These are phyloP conservation scores for Eumerus sabulonum DNA, from an alignment of 2,888 invertebrate species.

Conservation along the genomic window DNA sequence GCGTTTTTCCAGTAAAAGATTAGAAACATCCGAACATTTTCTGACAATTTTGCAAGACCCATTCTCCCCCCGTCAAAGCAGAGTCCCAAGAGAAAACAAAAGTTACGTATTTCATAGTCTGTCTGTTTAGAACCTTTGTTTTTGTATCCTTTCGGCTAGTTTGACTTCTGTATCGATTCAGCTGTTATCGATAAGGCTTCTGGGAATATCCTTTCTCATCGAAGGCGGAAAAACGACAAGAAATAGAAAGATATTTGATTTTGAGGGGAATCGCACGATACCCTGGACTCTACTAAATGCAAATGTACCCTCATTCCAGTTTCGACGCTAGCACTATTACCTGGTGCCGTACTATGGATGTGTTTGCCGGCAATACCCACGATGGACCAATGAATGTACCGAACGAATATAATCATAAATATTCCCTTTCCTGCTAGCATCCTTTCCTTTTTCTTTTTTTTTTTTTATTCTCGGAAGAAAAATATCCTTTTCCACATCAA, in stretches of 20 bases:
- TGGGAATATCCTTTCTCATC: slow-evolving; percentile 18
- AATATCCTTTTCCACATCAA: too few species aligned
- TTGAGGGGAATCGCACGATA: not conserved
- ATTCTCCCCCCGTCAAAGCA: too few species aligned
- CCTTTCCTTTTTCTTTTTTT: not conserved
- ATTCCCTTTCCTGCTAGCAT: slow-evolving; percentile 26
- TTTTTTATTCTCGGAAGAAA: not conserved
- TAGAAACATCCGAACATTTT: slow-evolving; percentile 9
- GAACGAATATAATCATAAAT: slow-evolving; percentile 48
- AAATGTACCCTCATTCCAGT: slow-evolving; percentile 34
- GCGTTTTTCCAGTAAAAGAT: slow-evolving; percentile 17
- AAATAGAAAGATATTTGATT: not conserved
- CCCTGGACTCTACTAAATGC: not conserved
- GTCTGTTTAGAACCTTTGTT: not conserved
- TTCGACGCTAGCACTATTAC: slow-evolving; percentile 33
- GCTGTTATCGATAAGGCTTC: slow-evolving; percentile 31
- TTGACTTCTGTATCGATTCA: slow-evolving; percentile 4
- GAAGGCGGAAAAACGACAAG: too few species aligned
- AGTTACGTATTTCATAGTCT: slow-evolving; percentile 25
- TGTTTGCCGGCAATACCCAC: slow-evolving; percentile 27
- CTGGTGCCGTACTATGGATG: slow-evolving; percentile 17
- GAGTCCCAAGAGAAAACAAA: too few species aligned
- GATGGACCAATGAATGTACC: slow-evolving; percentile 46
- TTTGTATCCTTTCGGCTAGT: not conserved
- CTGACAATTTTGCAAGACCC: slow-evolving; percentile 10